Conservation (phyloP, 2,113 vertebrate genomes). For the Ophiodon elongatus region DNA sequence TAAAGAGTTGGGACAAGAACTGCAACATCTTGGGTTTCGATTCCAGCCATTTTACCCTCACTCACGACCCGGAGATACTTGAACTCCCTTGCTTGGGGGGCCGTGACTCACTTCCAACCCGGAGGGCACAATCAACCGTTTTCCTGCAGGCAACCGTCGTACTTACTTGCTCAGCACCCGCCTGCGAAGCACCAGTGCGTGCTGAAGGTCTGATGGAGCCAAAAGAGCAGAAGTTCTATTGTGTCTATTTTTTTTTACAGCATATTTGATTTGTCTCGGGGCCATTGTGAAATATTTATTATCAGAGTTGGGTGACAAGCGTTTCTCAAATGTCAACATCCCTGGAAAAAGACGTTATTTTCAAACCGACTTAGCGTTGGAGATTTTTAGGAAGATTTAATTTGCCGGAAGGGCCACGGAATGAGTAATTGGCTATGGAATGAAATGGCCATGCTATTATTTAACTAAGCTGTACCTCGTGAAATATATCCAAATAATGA, state of each 20-base stretch:
- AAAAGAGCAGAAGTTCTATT: background rate
- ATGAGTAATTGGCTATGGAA: constrained; percentile 8
- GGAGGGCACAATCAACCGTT: no score
- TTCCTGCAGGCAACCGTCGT: no score
- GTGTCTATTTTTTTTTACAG: background rate
- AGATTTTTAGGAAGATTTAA: background rate
- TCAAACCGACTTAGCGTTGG: background rate
- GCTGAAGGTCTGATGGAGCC: no score
- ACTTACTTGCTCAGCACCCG: no score
- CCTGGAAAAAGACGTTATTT: background rate
- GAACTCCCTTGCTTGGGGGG: no score
- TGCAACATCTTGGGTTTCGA: no score
- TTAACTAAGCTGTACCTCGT: background rate
- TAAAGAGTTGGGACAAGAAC: no score
- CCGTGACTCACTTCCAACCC: no score
- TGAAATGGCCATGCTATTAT: background rate
- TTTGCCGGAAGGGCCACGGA: background rate
- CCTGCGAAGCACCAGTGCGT: no score
- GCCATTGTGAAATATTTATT: background rate
- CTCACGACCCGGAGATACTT: no score
- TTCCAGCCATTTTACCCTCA: no score
- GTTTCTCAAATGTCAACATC: background rate
- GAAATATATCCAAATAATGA: background rate
- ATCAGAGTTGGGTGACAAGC: background rate
- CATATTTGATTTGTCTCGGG: background rate